Evolutionary conservation across 2,797 vertebrate species (phyloP).

Genomic region (Philypnodon macrostomus): DNA sequence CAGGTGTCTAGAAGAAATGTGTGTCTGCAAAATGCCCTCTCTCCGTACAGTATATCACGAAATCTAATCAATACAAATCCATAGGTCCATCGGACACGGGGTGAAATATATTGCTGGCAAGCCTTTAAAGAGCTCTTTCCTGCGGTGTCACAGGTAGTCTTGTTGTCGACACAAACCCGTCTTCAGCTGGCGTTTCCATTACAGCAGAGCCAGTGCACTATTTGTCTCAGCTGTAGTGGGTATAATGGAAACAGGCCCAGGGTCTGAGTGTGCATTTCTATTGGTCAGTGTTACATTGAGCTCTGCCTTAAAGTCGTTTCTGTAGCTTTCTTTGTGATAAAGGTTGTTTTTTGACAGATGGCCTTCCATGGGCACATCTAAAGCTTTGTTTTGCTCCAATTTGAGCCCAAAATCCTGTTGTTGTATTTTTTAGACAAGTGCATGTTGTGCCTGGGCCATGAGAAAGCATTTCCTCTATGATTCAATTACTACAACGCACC

Average conservation of each 20-base stretch:
- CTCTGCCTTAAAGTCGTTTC: constrained; percentile 39
- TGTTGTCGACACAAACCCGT: constrained; percentile 39
- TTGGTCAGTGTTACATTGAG: constrained; percentile 7
- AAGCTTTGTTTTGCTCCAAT: constrained; percentile 12
- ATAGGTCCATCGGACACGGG: constrained; percentile 12
- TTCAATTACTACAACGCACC: constrained; percentile 55
- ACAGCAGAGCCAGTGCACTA: constrained; percentile 31
- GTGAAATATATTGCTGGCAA: constrained; percentile 34
- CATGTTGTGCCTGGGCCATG: constrained; percentile 20
- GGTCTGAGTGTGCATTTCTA: constrained; percentile 21
- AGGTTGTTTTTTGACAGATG: constrained; percentile 48
- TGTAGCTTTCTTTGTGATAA: constrained; percentile 36
- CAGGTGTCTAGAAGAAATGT: too few species aligned
- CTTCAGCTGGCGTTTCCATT: constrained; percentile 46
- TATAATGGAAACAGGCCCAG: constrained; percentile 44
- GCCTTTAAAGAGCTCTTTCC: constrained; percentile 28
- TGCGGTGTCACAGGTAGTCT: constrained; percentile 23
- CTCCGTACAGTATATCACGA: background rate
- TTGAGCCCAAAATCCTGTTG: constrained; percentile 18
- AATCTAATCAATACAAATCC: background rate
- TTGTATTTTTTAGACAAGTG: constrained; percentile 7
- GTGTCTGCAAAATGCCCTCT: too few species aligned
- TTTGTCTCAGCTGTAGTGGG: constrained; percentile 48
- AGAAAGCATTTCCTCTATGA: constrained; percentile 45
- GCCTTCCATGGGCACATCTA: constrained; percentile 25